These are phyloP conservation scores for Cacoxenus indagator DNA, from an alignment of 2,888 invertebrate species.

Conservation along the genomic window DNA sequence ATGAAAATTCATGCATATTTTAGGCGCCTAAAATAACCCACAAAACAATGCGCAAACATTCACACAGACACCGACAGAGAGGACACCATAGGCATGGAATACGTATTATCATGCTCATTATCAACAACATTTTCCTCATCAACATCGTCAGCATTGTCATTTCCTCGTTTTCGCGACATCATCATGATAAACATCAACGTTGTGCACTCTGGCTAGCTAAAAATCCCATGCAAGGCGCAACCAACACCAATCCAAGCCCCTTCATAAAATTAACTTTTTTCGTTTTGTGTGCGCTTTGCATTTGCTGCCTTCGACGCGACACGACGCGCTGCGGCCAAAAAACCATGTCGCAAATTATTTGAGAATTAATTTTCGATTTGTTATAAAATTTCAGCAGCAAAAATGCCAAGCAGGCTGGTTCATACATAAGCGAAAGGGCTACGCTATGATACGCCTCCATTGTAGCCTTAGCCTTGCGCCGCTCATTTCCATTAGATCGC, in stretches of 20 bases:
- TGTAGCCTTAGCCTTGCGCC: background rate
- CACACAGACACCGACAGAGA: background rate
- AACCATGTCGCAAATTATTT: conserved; percentile 56
- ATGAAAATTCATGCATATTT: conserved; percentile 57
- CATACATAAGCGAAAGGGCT: background rate
- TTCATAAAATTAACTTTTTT: background rate
- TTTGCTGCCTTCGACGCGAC: background rate
- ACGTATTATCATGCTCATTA: background rate
- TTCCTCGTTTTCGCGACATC: background rate
- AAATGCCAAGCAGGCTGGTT: background rate
- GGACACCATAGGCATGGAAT: too few species aligned
- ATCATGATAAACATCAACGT: background rate
- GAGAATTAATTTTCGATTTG: conserved; percentile 63
- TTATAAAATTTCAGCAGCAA: conserved; percentile 33
- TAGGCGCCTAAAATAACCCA: conserved; percentile 34
- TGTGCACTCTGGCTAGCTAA: background rate
- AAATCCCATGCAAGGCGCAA: background rate
- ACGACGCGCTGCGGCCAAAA: conserved; percentile 30
- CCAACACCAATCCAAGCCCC: background rate
- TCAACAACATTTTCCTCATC: background rate
- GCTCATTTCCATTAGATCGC: conserved; percentile 15
- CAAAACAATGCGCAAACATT: background rate
- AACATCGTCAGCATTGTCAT: conserved; percentile 1
- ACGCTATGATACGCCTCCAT: background rate
- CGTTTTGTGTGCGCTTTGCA: background rate